phyloP scores from a whole-genome alignment of 2,888 invertebrate species.

The Andricus quercusramuli region DNA sequence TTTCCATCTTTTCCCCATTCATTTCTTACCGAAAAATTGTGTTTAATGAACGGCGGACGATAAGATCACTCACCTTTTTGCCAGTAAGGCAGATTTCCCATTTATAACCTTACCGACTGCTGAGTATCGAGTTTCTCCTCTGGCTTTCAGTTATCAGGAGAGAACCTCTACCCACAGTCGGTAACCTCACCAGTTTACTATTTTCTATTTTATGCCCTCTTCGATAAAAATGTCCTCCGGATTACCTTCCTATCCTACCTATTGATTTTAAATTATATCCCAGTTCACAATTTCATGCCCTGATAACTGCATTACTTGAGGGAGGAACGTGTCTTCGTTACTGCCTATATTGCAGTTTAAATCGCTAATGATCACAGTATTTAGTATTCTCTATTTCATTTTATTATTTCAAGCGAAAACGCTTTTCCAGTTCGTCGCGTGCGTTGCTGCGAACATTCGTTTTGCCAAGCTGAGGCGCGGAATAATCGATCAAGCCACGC shows the following conservation, averaged over 20 bases:
- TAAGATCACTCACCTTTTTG: background rate
- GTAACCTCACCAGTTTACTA: background rate
- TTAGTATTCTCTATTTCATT: background rate
- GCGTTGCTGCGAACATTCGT: background rate
- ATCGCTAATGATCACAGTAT: background rate
- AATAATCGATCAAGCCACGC: slow-evolving; percentile 36
- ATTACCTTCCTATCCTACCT: background rate
- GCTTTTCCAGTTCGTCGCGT: slow-evolving; percentile 7
- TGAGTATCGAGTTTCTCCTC: background rate
- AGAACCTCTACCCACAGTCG: background rate
- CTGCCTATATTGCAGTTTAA: background rate
- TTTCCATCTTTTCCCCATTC: background rate
- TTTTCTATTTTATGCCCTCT: background rate
- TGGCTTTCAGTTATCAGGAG: background rate
- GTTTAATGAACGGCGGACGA: background rate
- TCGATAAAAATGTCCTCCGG: background rate
- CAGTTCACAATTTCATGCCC: background rate
- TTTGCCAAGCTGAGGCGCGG: slow-evolving; percentile 1
- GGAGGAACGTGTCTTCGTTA: background rate
- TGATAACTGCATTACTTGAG: background rate
- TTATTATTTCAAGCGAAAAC: background rate
- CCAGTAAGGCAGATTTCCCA: slow-evolving; percentile 7
- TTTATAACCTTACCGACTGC: slow-evolving; percentile 3
- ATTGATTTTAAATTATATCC: slow-evolving; percentile 6
- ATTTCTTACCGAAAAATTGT: background rate